phyloP scores from a whole-genome alignment of 2,797 vertebrate genomes.

The Sebastes minor region DNA sequence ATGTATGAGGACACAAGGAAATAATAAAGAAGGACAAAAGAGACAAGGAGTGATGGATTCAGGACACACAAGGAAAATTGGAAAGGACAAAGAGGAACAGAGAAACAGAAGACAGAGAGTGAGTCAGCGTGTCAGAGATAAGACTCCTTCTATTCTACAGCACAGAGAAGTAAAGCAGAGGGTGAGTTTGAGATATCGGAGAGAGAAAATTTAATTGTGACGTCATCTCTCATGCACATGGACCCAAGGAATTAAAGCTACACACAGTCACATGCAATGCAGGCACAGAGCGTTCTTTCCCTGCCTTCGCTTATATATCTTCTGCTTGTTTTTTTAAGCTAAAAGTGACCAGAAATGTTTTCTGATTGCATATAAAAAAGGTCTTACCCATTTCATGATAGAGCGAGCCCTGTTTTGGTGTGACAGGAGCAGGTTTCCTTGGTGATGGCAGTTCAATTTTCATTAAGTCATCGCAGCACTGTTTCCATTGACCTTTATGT shows the following conservation, averaged over 20 bases:
- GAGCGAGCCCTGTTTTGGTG: conserved; percentile 91
- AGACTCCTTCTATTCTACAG: conserved; percentile 52
- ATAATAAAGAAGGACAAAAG: conserved; percentile 29
- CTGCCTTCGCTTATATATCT: background rate
- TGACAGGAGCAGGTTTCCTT: conserved; percentile 84
- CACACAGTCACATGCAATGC: conserved; percentile 56
- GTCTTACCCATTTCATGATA: conserved; percentile 95
- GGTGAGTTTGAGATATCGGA: conserved; percentile 54
- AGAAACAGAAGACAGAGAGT: conserved; percentile 71
- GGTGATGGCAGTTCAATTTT: conserved; percentile 90
- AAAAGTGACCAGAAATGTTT: background rate
- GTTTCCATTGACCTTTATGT: conserved; percentile 91
- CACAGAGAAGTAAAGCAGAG: conserved; percentile 64
- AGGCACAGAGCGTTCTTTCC: conserved; percentile 1
- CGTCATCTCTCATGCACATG: conserved; percentile 50
- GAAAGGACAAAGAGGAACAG: conserved; percentile 61
- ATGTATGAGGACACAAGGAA: conserved; percentile 9
- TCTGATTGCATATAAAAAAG: background rate
- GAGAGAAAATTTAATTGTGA: conserved; percentile 43
- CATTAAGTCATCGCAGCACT: conserved; percentile 96
- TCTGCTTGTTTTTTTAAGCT: background rate
- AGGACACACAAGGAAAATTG: conserved; percentile 46
- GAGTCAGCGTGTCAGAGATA: conserved; percentile 73
- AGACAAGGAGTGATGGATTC: conserved; percentile 44
- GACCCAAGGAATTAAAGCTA: conserved; percentile 33